Evolutionary conservation across 2,113 vertebrate genomes (phyloP).

Genomic region (Melanostigma gelatinosum): DNA sequence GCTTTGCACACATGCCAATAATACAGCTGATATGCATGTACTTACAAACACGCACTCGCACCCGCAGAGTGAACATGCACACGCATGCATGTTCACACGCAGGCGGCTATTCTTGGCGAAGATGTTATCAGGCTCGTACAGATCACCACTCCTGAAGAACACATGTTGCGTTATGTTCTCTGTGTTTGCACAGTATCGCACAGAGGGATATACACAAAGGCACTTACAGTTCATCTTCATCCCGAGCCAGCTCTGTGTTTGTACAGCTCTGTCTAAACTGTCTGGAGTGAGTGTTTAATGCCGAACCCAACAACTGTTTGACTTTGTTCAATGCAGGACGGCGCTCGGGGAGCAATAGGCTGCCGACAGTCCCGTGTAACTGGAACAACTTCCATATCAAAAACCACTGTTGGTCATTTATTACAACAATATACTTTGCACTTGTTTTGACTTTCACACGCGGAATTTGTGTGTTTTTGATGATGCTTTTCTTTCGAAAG

Average conservation of each 20-base stretch:
- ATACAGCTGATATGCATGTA: background rate
- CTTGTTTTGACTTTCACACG: background rate
- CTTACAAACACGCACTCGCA: background rate
- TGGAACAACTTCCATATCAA: constrained; percentile 6
- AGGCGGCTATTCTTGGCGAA: constrained; percentile 19
- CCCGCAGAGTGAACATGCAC: background rate
- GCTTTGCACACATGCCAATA: background rate
- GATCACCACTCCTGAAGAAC: background rate
- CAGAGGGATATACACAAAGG: constrained; percentile 15
- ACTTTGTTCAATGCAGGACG: constrained; percentile 28
- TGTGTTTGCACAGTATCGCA: constrained; percentile 7
- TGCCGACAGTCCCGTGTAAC: background rate
- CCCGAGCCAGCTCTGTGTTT: constrained; percentile 17
- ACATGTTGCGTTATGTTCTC: constrained; percentile 9
- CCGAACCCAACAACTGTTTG: constrained; percentile 11
- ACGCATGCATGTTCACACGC: background rate
- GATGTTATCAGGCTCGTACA: constrained; percentile 2
- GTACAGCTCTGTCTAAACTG: constrained; percentile 39
- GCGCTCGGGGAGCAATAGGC: constrained; percentile 3
- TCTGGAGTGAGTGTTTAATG: constrained; percentile 27
- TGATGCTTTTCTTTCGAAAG: no score
- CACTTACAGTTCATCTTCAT: constrained; percentile 24
- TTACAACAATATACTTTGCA: no score
- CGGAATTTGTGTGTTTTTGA: background rate
- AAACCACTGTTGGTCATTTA: background rate